Evolutionary conservation across 2,797 vertebrate species (phyloP), one percentile per base, ranked within the genome.

Genomic region (Phaenicophaeus curvirostris): DNA sequence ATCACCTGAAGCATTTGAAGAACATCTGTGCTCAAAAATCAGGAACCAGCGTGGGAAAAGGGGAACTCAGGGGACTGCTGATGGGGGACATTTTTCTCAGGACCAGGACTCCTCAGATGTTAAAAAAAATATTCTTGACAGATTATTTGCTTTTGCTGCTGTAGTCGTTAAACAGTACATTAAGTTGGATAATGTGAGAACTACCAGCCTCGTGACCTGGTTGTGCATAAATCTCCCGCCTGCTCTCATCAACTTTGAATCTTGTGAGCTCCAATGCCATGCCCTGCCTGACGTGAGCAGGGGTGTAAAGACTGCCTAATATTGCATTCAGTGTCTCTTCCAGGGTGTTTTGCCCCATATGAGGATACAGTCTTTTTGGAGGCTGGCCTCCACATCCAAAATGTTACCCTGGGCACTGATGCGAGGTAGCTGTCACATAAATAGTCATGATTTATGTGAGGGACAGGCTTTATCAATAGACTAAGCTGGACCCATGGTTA

Each of bases 101-200:
- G 59, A 51, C 23, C 33, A 39, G 39, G 59, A 54, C 18, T 31
- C 65, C 63, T 57, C 48, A 79, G 73, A 53, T 53, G 20, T 39
- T 48, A 8, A 35, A 53, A 86, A 65, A 58, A 57, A 6, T 8
- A 25, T 9, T 74, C 19, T 30, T 74, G 76, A 88, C 76, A 41
- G 19, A 73, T 63, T 87, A 63, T 90, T 94, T 90, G n/a, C 44
- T 93, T 94, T 93, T 11, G 19, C 51, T 1, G 3, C 59, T 30
- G 35, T 86, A 61, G 77, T 67, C 78, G 95, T 92, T 89, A 68
- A 91, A 83, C 50, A 37, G 44, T 79, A 37, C 75, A 58, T 92
- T 63, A 87, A 84, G 46, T 59, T 79, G 66, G 75, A 74, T 61
- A 79, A 20, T 23, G 31, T 85, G 55, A 90, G 85, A 94, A 76